These are phyloP conservation scores for Agonopterix arenella DNA, from an alignment of 2,888 invertebrate species.

Conservation along the genomic window DNA sequence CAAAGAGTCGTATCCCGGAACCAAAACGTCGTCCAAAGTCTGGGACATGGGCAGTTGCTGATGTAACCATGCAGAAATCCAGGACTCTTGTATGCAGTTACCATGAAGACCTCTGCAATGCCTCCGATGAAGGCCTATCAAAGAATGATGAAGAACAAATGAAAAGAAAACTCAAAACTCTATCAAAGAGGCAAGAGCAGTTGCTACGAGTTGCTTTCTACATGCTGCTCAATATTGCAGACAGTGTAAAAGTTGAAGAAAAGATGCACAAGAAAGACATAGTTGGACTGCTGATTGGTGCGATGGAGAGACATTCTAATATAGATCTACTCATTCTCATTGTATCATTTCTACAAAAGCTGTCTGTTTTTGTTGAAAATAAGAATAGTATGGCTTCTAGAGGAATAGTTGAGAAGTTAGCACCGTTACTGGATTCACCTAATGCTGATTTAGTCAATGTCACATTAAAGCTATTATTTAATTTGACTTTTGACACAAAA, in stretches of 20 bases:
- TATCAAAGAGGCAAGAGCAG: conserved; percentile 96
- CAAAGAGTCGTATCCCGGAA: conserved; percentile 83
- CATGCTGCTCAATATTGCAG: conserved; percentile 95
- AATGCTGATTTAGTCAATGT: conserved; percentile 87
- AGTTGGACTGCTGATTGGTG: conserved; percentile 90
- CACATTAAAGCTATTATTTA: conserved; percentile 92
- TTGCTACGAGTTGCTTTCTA: conserved; percentile 94
- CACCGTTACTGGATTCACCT: conserved; percentile 83
- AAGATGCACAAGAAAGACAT: conserved; percentile 98
- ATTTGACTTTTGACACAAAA: conserved; percentile 95
- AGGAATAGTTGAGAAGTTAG: conserved; percentile 89
- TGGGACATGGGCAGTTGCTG: conserved; percentile 81
- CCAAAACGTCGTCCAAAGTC: conserved; percentile 85
- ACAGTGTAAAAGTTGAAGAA: conserved; percentile 95
- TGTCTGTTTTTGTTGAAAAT: conserved; percentile 96
- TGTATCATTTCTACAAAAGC: conserved; percentile 95
- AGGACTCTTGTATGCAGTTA: conserved; percentile 81
- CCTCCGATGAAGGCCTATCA: conserved; percentile 60
- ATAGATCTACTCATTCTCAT: conserved; percentile 92
- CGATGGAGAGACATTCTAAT: conserved; percentile 90
- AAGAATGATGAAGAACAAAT: conserved; percentile 86
- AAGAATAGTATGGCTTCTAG: conserved; percentile 93
- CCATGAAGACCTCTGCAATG: conserved; percentile 79
- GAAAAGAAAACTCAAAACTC: conserved; percentile 84
- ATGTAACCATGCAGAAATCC: conserved; percentile 73